Conservation (phyloP, 1,140 invertebrate species). For the Microplitis mediator region DNA sequence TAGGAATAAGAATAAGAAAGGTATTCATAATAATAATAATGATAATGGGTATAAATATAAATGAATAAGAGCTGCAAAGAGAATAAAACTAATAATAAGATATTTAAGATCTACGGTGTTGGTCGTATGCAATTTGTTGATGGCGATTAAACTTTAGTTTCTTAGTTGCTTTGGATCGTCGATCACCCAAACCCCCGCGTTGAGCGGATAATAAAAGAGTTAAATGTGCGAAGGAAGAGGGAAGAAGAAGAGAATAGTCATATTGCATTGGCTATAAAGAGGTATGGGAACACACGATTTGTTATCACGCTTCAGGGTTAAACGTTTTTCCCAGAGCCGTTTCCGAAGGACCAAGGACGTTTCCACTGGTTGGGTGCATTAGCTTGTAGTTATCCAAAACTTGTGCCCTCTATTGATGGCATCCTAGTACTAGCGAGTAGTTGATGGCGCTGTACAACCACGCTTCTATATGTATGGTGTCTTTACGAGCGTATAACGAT, state of each 20-base stretch:
- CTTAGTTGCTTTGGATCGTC: not conserved
- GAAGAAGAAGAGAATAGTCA: not conserved
- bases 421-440: constrained; percentile 3
- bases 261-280: not conserved
- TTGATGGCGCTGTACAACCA: too few relatives aligned
- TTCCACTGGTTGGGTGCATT: constrained; percentile 26
- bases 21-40: too few relatives aligned
- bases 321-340: constrained; percentile 48
- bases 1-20: too few relatives aligned
- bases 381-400: constrained; percentile 29
- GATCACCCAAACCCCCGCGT: not conserved
- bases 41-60: not conserved
- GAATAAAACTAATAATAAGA: not conserved
- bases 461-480: constrained; percentile 31
- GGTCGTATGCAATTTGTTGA: not conserved
- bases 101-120: not conserved
- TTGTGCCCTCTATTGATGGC: not conserved
- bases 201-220: not conserved
- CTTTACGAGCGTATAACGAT: constrained; percentile 52
- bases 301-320: constrained; percentile 52
- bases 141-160: not conserved
- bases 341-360: constrained; percentile 17
- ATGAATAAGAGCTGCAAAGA: not conserved
- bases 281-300: constrained; percentile 54
- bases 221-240: too few relatives aligned